Evolutionary conservation across 2,888 invertebrate species (phyloP).

Genomic region (Diploptera punctata): DNA sequence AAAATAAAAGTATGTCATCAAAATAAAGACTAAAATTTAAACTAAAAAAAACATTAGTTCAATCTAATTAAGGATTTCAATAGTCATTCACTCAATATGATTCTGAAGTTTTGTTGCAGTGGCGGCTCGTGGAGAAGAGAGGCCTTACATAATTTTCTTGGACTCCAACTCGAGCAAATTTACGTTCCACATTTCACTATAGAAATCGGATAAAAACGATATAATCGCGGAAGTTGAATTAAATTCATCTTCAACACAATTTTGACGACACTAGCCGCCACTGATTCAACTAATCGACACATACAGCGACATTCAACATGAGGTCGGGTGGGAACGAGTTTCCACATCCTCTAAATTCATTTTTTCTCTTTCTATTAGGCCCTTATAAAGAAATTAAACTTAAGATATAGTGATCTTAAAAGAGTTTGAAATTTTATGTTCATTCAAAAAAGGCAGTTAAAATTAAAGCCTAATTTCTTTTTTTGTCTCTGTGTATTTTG

Average conservation of each 20-base stretch:
- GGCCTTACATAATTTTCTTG: background rate
- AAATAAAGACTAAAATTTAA: too few relatives aligned
- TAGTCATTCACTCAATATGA: too few relatives aligned
- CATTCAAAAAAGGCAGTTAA: background rate
- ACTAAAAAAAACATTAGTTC: too few relatives aligned
- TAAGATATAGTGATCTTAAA: background rate
- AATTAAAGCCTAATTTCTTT: conserved; percentile 28
- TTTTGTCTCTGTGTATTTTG: conserved; percentile 43
- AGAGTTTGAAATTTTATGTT: background rate
- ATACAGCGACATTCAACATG: conserved; percentile 38
- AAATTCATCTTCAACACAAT: background rate
- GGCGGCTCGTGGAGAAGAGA: background rate
- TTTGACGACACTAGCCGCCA: background rate
- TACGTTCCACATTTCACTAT: too few relatives aligned
- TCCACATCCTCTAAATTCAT: conserved; percentile 1
- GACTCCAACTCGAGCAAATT: background rate
- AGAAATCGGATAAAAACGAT: too few relatives aligned
- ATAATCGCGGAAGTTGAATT: background rate
- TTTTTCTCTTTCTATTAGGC: background rate
- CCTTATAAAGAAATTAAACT: background rate
- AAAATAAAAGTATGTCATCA: too few relatives aligned
- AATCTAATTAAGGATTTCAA: too few relatives aligned
- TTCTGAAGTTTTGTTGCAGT: conserved; percentile 17
- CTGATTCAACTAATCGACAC: background rate
- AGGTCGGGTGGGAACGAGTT: conserved; percentile 55